Evolutionary conservation across 2,797 vertebrate species (phyloP), one percentile per base, ranked within the genome.

Genomic region (Pseudochirops cupreus): DNA sequence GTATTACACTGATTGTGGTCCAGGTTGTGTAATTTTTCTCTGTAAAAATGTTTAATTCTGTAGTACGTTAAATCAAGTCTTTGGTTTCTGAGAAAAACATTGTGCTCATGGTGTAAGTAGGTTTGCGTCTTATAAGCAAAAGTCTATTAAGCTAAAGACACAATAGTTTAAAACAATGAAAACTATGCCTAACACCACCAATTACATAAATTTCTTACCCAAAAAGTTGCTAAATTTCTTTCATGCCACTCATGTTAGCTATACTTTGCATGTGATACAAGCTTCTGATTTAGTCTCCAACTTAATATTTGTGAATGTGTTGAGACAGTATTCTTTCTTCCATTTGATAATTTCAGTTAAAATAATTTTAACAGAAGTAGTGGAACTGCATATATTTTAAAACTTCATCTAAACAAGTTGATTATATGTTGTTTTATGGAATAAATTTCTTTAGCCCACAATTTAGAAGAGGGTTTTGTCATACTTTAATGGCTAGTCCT

Each of bases 41-140:
- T 95, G 96, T 97, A 97, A 97, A 97, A 96, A 93, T 97, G 95
- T 46, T 94, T 92, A 97, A 97, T 96, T 95, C 93, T 97, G 94
- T 97, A 96, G 97, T 95, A 96, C 98, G 98, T 98, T 97, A 96
- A 97, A 98, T 98, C 96, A 98, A 98, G 96, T 97, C 62, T 97
- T 95, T 93, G 96, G 96, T 98, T 98, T 96, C 90, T 95, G 94
- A 98, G 98, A 95, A 97, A 67, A 94, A 97, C 96, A 97, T 98
- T 89, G 74, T 98, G 91, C 94, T 98, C 96, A 97, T 96, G 93
- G 91, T 97, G 90, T 96, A 96, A 96, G 91, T 92, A 96, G 92
- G 46, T 97, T 96, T 98, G 53, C 95, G 46, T 97, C 59, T 95
- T 95, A 58, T 97, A 93, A 95, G 7, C 96, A 93, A 96, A 96